A percentile compares a stretch with the other conserved stretches of the same genome.
Evolutionary conservation across 2,888 invertebrate species (phyloP).

Genomic region (Baccha elongata): DNA sequence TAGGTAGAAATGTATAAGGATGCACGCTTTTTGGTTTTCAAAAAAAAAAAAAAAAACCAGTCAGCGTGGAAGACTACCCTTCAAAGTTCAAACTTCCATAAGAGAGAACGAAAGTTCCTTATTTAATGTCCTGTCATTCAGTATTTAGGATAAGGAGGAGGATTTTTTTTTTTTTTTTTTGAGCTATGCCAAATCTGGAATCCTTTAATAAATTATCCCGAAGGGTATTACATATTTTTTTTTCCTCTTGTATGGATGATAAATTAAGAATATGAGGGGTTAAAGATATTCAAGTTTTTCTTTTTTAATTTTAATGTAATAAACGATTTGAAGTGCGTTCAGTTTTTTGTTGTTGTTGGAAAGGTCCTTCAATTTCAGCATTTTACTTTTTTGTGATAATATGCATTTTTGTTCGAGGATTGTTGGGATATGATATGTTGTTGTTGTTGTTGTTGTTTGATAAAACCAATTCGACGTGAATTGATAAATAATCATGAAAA

Average conservation of each 20-base stretch:
- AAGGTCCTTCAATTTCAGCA: conserved; percentile 44
- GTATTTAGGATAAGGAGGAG: conserved; percentile 22
- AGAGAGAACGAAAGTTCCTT: conserved; percentile 12
- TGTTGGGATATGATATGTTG: background rate
- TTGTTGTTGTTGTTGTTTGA: conserved; percentile 8
- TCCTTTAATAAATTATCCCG: conserved; percentile 67
- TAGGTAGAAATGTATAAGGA: conserved; percentile 11
- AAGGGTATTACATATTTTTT: conserved; percentile 15
- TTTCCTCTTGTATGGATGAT: conserved; percentile 33
- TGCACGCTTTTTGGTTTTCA: conserved; percentile 17
- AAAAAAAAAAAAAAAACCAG: conserved; percentile 29
- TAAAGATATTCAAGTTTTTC: conserved; percentile 20
- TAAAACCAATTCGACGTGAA: conserved; percentile 49
- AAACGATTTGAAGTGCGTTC: conserved; percentile 56
- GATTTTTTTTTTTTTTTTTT: conserved; percentile 11
- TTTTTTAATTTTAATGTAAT: conserved; percentile 50
- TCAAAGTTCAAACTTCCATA: no score
- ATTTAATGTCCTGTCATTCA: conserved; percentile 56
- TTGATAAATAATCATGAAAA: conserved; percentile 40
- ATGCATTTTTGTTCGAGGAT: conserved; percentile 24
- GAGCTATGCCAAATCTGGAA: conserved; percentile 53
- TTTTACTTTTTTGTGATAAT: conserved; percentile 17
- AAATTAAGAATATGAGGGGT: conserved; percentile 37
- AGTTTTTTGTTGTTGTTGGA: conserved; percentile 22
- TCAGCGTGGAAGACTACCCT: conserved; percentile 28